A percentile compares a stretch with the other conserved stretches of the same genome.
Evolutionary conservation across 2,888 invertebrate species (phyloP).

Genomic region (Apodemia hepburni): DNA sequence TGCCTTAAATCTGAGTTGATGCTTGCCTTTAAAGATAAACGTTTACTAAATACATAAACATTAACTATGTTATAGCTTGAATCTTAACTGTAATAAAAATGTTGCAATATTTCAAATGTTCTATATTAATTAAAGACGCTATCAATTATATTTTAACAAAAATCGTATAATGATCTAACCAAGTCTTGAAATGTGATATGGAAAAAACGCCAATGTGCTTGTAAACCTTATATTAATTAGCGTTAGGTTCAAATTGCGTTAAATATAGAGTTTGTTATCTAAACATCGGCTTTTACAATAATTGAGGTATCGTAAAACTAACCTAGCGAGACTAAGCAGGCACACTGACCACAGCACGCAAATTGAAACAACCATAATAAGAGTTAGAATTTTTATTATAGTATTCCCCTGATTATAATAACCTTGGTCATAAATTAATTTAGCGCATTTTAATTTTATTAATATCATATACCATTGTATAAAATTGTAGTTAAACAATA

Average conservation of each 20-base stretch:
- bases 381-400: conserved; percentile 6
- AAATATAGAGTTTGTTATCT: conserved; percentile 23
- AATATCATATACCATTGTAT: no score
- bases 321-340: conserved; percentile 38
- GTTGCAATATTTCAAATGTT: conserved; percentile 3
- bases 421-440: conserved; percentile 7
- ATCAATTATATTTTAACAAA: conserved; percentile 13
- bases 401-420: conserved; percentile 5
- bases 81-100: conserved; percentile 7
- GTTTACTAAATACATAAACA: neutral
- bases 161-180: conserved; percentile 5
- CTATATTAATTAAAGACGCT: conserved; percentile 8
- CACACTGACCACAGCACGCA: conserved; percentile 34
- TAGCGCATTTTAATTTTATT: neutral
- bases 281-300: conserved; percentile 32
- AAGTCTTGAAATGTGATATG: conserved; percentile 12
- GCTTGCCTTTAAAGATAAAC: neutral
- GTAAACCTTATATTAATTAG: conserved; percentile 1
- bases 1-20: no score
- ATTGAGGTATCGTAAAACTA: conserved; percentile 37
- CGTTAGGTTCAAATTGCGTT: conserved; percentile 13
- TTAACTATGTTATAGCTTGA: neutral
- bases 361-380: conserved; percentile 8
- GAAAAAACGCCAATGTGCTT: neutral
- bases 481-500: no score